Base-by-base conservation (phyloP, 2,888 invertebrate genomes). In the Polietes domitor region DNA sequence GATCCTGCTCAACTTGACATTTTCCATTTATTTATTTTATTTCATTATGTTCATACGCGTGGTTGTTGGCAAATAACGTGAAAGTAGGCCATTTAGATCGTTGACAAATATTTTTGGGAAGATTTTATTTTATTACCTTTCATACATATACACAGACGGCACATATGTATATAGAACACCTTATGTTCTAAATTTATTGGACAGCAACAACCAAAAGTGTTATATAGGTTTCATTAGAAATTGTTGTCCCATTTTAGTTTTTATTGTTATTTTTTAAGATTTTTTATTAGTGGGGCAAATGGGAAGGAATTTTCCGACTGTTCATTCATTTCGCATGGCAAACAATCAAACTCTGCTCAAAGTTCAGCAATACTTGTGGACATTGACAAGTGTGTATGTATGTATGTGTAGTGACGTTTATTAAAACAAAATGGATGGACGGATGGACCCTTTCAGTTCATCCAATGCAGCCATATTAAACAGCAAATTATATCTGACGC, bases 1-100 rank as follows among this genome's bases (percentile, higher is more conserved):
- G n/a, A n/a, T n/a, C n/a, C n/a, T n/a, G n/a, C n/a, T n/a, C n/a
- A n/a, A n/a, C n/a, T n/a, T n/a, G 10, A 37, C 7, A 37, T 37
- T 37, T 37, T 37, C 37, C 37, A 37, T 37, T n/a, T 37, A 37
- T 37, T 37, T 7, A n/a, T n/a, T 37, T 37, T 7, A 2, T 37
- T 37, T 26, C 15, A 4, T 26, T 58, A 28, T 32, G 1, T 28
- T 61, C 5, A n/a, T 32, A 3, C 28, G 17, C 6, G n/a, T 61
- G n/a, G 61, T 61, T 61, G 32, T 61, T 61, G 7, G 15, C 28
- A 2, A 32, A 6, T n/a, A 2, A 61, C 47, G 28, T 61, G 43
- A n/a, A 68, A 41, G 41, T 68, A 24, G 68, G 43, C 68, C 68
- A 68, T 41, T 65, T 41, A n/a, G 17, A 37, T 41, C 17, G 19